Evolutionary conservation across 2,797 vertebrate genomes (phyloP).

Genomic region (Potorous gilbertii): DNA sequence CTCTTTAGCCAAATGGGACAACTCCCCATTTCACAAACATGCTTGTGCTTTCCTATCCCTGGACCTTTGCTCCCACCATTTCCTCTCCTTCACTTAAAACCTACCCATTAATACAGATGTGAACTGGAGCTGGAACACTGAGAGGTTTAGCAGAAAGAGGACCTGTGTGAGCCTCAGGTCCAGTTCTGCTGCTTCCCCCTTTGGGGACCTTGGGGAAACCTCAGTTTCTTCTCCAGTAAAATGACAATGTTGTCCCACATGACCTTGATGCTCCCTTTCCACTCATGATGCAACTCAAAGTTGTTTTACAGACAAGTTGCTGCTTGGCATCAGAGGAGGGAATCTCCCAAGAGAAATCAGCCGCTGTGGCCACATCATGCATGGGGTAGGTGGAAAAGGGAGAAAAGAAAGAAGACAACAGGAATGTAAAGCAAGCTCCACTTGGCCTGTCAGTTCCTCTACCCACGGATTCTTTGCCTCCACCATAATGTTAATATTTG

Average conservation of each 20-base stretch:
- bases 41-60: neutral
- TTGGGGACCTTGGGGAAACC: neutral
- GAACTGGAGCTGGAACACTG: neutral
- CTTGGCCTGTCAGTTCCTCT: neutral
- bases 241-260: neutral
- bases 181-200: neutral
- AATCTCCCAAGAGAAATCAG: neutral
- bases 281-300: neutral
- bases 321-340: neutral
- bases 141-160: too few species aligned
- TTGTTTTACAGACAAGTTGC: neutral
- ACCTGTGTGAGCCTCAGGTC: too few species aligned
- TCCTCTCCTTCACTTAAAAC: neutral
- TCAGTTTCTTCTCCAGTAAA: neutral
- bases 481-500: neutral
- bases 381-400: too few species aligned
- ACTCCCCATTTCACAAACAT: neutral
- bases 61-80: neutral
- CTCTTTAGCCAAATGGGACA: neutral
- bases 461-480: neutral
- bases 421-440: neutral
- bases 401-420: neutral
- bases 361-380: too few species aligned
- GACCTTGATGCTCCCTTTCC: neutral
- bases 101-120: neutral